Evolutionary conservation across 92 coral and sea anemone genomes (phyloP), one percentile per base, ranked within the genome.

Genomic region (Porites cylindrica): DNA sequence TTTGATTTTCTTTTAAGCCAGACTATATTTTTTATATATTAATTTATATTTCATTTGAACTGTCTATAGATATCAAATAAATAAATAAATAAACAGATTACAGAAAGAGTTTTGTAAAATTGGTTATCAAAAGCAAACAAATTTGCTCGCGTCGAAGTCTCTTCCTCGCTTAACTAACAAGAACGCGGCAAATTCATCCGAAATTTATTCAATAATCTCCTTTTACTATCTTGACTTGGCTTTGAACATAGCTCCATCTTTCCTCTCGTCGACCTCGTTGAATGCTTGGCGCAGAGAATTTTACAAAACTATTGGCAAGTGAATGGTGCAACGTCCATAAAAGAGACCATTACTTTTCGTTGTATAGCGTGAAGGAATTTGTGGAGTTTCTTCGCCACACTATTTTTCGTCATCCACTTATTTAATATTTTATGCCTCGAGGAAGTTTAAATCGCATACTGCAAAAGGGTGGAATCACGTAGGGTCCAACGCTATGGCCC

Each of bases 101-200:
- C 12, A 29, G 64, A 70, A 71, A 58, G 59, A 62, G 21, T 16
- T 20, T 50, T 83, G 87, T 80, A 83, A 63, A 73, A 83, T 83
- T 83, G 74, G 87, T 75, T 73, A 73, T 73, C 72, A 75, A 83
- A 83, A 83, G 75, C 81, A 83, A 83, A 83, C 81, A 83, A 83
- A 83, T 83, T 63, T 83, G 87, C 81, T 51, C 65, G 87, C 32
- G 82, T 60, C 69, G 24, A 53, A 29, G 66, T 60, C 59, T 50
- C 1, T 59, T 23, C 53, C 77, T 70, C 43, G 86, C 54, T 74
- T 10, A 54, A 51, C 10, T 23, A 18, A 43, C 70, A 71, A 58
- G 16, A 58, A 82, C 50, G 75, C 86, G 18, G 3, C 29, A 47
- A 58, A 70, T 56, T 70, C 56, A 43, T 59, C 63, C 19, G 56